Evolutionary conservation across 2,113 vertebrate genomes (phyloP), one percentile per base, ranked within the genome.

Genomic region (Crocuta crocuta): DNA sequence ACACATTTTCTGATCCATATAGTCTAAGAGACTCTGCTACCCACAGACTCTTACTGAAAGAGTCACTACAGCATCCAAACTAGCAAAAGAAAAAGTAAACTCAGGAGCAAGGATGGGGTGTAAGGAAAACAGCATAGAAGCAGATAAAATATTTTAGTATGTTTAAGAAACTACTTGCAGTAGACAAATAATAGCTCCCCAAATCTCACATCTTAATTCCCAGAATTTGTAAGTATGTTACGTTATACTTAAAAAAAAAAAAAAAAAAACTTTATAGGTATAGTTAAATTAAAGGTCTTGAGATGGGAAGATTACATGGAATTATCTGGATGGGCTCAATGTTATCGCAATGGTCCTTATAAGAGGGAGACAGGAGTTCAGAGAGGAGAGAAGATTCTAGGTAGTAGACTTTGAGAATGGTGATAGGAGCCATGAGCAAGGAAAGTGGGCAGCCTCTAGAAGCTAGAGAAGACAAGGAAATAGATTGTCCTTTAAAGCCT

Each of bases 171-270:
- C 19, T 28, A 31, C 16, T 50, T 7, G 5, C 17, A 6, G 7
- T 66, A 55, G 10, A 31, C 0, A 48, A 23, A 28, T 76, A 58
- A 55, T 26, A 0, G 2, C 2, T 1, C 7, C 11, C 1, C 39
- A 87, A 39, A 50, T 50, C 19, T 48, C 24, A 39, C 5, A 10
- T 68, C 7, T 11, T 61, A 81, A 39, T 23, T 6, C 35, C 45
- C 11, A 53, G 68, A 80, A 24, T 16, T 16, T 43, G 7, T 68
- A 28, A 68, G 63, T 28, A 33, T 17, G 17, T 66, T 35, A 45
- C 10, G 16, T 70, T 43, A 74, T 10, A 28, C 55, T 66, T 65
- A 76, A 86, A 73, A 81, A 35, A 31, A 55, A 55, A 55, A 55
- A 55, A 4, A 19, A 55, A 7, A 35, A 33, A 85, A 71, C 4